A percentile compares a stretch with the other conserved stretches of the same genome.
Conservation (phyloP, 2,888 invertebrate genomes). For the Pilophorus perplexus region DNA sequence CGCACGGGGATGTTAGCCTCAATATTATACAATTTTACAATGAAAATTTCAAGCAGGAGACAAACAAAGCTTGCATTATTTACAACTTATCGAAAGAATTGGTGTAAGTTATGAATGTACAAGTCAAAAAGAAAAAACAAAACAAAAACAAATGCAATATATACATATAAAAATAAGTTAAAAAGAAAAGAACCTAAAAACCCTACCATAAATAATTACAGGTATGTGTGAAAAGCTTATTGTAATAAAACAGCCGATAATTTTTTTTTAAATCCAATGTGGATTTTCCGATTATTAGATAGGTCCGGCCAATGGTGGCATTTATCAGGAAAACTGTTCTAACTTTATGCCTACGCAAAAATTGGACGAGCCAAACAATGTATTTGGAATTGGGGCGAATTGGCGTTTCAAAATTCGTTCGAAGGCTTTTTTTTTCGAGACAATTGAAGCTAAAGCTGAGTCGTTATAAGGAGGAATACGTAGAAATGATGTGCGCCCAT, state of each 20-base stretch:
- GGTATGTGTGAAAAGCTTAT: too few species aligned
- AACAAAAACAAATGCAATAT: neutral
- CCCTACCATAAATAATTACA: too few species aligned
- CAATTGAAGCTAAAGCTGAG: too few species aligned
- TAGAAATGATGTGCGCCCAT: too few species aligned
- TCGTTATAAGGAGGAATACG: too few species aligned
- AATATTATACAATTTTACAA: neutral
- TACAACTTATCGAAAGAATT: neutral
- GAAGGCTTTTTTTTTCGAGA: too few species aligned
- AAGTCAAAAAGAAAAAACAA: neutral
- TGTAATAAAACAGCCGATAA: conserved; percentile 13
- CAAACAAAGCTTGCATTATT: neutral
- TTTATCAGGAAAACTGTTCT: neutral
- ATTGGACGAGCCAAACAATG: too few species aligned
- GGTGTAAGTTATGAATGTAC: neutral
- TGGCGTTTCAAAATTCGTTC: too few species aligned
- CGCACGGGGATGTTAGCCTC: neutral
- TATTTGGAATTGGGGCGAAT: too few species aligned
- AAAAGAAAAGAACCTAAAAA: neutral
- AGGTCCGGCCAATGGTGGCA: too few species aligned
- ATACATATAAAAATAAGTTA: neutral
- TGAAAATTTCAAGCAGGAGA: neutral
- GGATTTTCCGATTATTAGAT: too few species aligned
- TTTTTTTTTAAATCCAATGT: conserved; percentile 17
- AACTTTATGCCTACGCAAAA: neutral